Evolutionary conservation across 2,797 vertebrate genomes (phyloP).

Genomic region (Taeniopygia guttata): DNA sequence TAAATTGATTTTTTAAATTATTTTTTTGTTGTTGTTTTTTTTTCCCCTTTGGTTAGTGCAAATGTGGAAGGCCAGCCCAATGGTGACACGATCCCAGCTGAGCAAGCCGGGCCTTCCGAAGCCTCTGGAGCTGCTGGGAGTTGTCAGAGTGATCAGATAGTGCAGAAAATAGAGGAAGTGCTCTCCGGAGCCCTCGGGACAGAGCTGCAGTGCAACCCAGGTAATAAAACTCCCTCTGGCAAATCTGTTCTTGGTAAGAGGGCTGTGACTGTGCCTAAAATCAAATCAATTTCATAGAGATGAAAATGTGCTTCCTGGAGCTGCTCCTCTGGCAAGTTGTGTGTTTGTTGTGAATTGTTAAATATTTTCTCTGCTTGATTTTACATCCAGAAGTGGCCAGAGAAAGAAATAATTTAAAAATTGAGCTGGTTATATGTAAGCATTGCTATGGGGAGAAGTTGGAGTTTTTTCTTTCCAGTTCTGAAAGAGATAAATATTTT

Average conservation of each 20-base stretch:
- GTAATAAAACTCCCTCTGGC: slow-evolving; percentile 62
- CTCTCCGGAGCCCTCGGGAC: slow-evolving; percentile 78
- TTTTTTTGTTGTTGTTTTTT: background rate
- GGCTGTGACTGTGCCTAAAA: background rate
- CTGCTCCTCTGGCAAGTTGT: background rate
- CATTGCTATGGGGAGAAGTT: background rate
- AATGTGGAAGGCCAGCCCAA: slow-evolving; percentile 79
- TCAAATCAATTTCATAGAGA: background rate
- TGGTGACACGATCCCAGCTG: slow-evolving; percentile 73
- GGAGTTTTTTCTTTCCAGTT: background rate
- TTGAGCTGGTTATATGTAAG: background rate
- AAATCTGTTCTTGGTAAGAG: background rate
- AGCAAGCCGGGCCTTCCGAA: slow-evolving; percentile 72
- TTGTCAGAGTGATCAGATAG: slow-evolving; percentile 74
- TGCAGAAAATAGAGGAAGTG: slow-evolving; percentile 77
- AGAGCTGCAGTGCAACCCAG: slow-evolving; percentile 80
- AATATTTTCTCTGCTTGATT: background rate
- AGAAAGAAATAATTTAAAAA: background rate
- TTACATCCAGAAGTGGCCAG: background rate
- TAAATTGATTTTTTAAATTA: slow-evolving; percentile 22
- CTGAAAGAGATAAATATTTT: background rate
- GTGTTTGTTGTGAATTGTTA: background rate
- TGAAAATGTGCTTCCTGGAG: background rate
- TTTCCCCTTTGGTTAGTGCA: slow-evolving; percentile 74
- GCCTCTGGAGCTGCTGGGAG: slow-evolving; percentile 71